Evolutionary conservation across 1,140 invertebrate species (phyloP).

Genomic region (Scaptodrosophila lebanonensis): DNA sequence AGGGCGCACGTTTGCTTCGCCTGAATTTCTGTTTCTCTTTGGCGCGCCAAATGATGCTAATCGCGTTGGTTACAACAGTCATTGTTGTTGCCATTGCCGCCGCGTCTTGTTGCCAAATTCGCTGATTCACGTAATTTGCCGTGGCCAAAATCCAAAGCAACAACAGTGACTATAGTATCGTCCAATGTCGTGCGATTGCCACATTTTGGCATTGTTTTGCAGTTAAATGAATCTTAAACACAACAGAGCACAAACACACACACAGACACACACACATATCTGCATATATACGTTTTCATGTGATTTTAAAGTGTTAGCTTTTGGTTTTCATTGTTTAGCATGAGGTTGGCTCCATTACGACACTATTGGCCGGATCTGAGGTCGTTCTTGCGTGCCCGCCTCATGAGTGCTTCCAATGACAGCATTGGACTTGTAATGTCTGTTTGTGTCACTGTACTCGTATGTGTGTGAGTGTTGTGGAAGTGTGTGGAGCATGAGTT

Average conservation of each 20-base stretch:
- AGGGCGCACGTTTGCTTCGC: constrained; percentile 1
- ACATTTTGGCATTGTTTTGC: constrained; percentile 31
- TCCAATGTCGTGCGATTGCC: constrained; percentile 20
- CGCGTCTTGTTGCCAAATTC: constrained; percentile 54
- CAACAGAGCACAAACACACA: constrained; percentile 26
- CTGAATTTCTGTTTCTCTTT: constrained; percentile 24
- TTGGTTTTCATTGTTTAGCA: constrained; percentile 9
- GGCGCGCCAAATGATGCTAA: constrained; percentile 46
- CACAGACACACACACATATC: constrained; percentile 11
- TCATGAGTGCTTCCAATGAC: constrained; percentile 40
- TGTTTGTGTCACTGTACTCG: constrained; percentile 17
- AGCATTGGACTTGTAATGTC: constrained; percentile 42
- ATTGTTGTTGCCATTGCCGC: constrained; percentile 25
- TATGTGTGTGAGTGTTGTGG: neutral
- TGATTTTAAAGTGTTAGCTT: constrained; percentile 19
- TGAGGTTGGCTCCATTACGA: constrained; percentile 24
- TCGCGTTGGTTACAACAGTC: constrained; percentile 57
- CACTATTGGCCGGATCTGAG: constrained; percentile 14
- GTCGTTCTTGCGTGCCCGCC: too few relatives aligned
- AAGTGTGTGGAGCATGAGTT: too few relatives aligned
- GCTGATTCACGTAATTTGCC: constrained; percentile 50
- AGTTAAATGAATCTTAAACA: constrained; percentile 50
- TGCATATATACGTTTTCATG: neutral
- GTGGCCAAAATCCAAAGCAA: constrained; percentile 29
- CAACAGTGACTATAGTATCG: constrained; percentile 14